Conservation (phyloP, 2,888 invertebrate genomes). For the Mongoloraphidia duomilia region DNA sequence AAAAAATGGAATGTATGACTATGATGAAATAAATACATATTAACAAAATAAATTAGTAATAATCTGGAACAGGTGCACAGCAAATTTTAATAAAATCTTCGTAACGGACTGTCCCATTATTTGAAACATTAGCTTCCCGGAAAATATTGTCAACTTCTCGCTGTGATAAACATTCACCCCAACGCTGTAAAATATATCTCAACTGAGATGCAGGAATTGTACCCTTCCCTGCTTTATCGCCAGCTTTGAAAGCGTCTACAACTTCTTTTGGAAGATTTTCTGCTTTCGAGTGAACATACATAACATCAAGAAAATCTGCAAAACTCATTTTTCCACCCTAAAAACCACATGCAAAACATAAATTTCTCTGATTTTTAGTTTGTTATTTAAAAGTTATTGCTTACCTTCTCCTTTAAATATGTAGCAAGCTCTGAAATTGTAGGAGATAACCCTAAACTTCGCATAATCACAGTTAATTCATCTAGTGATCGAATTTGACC, state of each 20-base stretch:
- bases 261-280: constrained; percentile 76
- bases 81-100: constrained; percentile 87
- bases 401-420: constrained; percentile 53
- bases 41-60: constrained; percentile 43
- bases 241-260: constrained; percentile 80
- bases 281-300: constrained; percentile 78
- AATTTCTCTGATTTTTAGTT: background rate
- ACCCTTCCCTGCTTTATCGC: constrained; percentile 58
- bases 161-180: constrained; percentile 77
- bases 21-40: background rate
- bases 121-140: constrained; percentile 75
- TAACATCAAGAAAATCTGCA: constrained; percentile 87
- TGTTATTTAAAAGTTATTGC: background rate
- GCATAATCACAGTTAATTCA: constrained; percentile 86
- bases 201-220: constrained; percentile 70
- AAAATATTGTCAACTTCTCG: constrained; percentile 79
- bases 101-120: constrained; percentile 68
- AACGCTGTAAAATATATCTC: constrained; percentile 71
- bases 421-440: constrained; percentile 81
- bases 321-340: constrained; percentile 84
- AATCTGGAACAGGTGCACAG: constrained; percentile 85
- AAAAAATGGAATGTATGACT: background rate
- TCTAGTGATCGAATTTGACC: constrained; percentile 80
- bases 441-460: constrained; percentile 86
- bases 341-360: constrained; percentile 10